phyloP scores from a whole-genome alignment of 2,888 invertebrate species.

The Fabriciana adippe region DNA sequence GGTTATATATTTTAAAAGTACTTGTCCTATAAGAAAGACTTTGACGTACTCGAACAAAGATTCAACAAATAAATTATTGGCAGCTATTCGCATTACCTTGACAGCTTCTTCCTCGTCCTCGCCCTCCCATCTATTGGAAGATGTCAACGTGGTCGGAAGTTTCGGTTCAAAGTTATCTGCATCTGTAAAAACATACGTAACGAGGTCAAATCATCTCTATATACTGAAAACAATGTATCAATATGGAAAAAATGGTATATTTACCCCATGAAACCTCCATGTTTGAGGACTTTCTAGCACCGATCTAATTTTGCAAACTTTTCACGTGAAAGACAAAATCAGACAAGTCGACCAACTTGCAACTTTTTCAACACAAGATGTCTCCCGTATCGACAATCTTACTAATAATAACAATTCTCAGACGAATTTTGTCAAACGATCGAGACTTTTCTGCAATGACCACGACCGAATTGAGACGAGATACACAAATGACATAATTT shows the following conservation, averaged over 20 bases:
- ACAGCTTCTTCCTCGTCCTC: conserved; percentile 94
- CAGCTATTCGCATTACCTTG: conserved; percentile 83
- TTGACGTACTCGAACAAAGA: conserved; percentile 20
- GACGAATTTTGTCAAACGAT: conserved; percentile 78
- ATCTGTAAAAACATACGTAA: conserved; percentile 80
- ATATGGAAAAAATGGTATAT: conserved; percentile 48
- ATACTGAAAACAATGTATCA: conserved; percentile 38
- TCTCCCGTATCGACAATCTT: conserved; percentile 77
- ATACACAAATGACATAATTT: conserved; percentile 79
- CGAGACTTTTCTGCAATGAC: conserved; percentile 75
- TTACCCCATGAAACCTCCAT: conserved; percentile 89
- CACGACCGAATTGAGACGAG: conserved; percentile 71
- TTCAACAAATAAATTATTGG: conserved; percentile 57
- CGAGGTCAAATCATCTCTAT: conserved; percentile 48
- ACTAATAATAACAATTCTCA: conserved; percentile 67
- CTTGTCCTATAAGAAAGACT: conserved; percentile 25
- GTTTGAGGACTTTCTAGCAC: conserved; percentile 68
- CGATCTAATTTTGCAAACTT: conserved; percentile 70
- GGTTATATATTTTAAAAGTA: conserved; percentile 62
- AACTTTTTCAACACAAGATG: conserved; percentile 79
- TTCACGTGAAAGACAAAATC: conserved; percentile 73
- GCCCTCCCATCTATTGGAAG: conserved; percentile 91
- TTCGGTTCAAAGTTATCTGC: conserved; percentile 87
- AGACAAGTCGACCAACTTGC: conserved; percentile 68
- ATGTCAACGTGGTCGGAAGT: conserved; percentile 82